Evolutionary conservation across 1,140 invertebrate genomes (phyloP), one percentile per base, ranked within the genome.

Genomic region (Drosophila eugracilis): DNA sequence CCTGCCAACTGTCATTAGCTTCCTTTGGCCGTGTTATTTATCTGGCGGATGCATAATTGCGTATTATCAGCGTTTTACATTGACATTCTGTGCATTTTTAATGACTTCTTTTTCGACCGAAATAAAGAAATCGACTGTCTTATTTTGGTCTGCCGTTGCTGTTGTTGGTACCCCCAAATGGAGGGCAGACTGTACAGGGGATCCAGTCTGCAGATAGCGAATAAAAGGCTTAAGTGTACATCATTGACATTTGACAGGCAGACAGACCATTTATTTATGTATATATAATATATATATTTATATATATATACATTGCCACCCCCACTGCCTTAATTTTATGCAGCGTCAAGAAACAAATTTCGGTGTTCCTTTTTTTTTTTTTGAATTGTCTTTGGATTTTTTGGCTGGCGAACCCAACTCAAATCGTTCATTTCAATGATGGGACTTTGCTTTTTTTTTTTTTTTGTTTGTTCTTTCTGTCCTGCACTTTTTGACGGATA

Each of bases 201-300:
- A 42, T 42, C 9, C 24, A 26, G 14, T 45, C 22, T n/a, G 26
- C 36, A 49, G 34, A 39, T 36, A 62, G 36, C 60, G 55, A 49
- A 49, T 36, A 65, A 10, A 44, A 54, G 50, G 53, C 76, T 79
- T 85, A 67, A 75, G 70, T 60, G 71, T 53, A 79, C 79, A 72
- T 84, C 71, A 84, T 84, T 78, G 75, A 78, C 75, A 84, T 85
- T 79, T 84, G 79, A 85, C 79, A 79, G 79, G 71, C 79, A 72
- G 80, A 62, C 50, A 49, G 32, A 39, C 15, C 34, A 55, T 36
- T 22, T 26, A 24, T 15, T 19, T 26, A 37, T 37, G n/a, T 28
- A 4, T 34, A 24, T 32, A 10, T 19, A 14, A 14, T 36, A 24
- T 4, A 2, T 5, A 9, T 26, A 9, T 26, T 2, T 17, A 26